These are phyloP conservation scores for Brenthis ino DNA, from an alignment of 2,888 invertebrate species.

Conservation along the genomic window DNA sequence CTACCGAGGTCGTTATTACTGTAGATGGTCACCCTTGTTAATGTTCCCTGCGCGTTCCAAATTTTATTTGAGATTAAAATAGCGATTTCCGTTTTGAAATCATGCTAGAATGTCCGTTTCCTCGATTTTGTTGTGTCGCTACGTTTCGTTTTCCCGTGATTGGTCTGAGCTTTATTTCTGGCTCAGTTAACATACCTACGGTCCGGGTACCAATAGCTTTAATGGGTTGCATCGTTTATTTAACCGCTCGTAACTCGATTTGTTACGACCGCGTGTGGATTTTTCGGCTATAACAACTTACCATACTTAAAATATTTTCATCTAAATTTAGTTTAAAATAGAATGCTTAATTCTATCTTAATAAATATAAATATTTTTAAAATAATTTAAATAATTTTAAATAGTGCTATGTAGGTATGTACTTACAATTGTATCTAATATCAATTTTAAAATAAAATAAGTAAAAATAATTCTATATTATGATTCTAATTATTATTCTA, in stretches of 20 bases:
- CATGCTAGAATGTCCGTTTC: conserved; percentile 27
- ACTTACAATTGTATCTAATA: neutral
- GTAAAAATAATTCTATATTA: too few species aligned
- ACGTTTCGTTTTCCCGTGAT: conserved; percentile 48
- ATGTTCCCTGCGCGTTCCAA: conserved; percentile 1
- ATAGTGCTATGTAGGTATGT: too few species aligned
- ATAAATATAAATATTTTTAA: neutral
- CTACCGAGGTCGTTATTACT: conserved; percentile 69
- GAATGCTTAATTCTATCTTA: neutral
- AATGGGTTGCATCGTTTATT: conserved; percentile 76
- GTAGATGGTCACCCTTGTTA: conserved; percentile 52
- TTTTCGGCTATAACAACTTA: conserved; percentile 62
- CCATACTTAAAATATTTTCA: conserved; percentile 48
- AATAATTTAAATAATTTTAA: too few species aligned
- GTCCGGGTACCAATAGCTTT: conserved; percentile 62
- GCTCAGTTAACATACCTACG: conserved; percentile 57
- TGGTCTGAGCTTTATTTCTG: conserved; percentile 74
- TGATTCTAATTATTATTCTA: too few species aligned
- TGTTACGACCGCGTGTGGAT: conserved; percentile 70
- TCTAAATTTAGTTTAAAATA: neutral
- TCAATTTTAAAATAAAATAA: neutral
- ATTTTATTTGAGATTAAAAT: conserved; percentile 21
- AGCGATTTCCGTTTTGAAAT: conserved; percentile 22
- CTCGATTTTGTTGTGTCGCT: conserved; percentile 37
- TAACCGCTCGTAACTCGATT: conserved; percentile 75